Conservation (phyloP, 2,888 invertebrate species). For the Sesia bembeciformis region DNA sequence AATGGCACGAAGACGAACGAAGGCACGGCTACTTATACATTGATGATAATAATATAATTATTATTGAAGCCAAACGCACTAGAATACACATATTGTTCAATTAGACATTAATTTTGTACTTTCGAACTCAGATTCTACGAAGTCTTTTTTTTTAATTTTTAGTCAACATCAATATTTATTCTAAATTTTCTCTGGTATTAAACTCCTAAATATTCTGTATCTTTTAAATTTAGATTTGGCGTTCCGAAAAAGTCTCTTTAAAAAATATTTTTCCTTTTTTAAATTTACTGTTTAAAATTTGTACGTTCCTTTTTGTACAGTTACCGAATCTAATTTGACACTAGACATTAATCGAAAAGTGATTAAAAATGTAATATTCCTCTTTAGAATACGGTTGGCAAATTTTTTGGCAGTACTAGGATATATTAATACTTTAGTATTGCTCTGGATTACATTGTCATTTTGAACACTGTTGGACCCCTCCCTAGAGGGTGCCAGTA, state of each 20-base stretch:
- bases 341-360: slow-evolving; percentile 68
- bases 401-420: slow-evolving; percentile 71
- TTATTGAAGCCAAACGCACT: slow-evolving; percentile 68
- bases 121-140: slow-evolving; percentile 72
- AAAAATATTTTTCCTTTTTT: slow-evolving; percentile 69
- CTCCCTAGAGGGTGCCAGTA: slow-evolving; percentile 40
- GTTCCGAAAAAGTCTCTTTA: slow-evolving; percentile 72
- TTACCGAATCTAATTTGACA: slow-evolving; percentile 73
- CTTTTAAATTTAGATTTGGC: slow-evolving; percentile 68
- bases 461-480: slow-evolving; percentile 62
- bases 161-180: slow-evolving; percentile 62
- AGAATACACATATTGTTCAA: slow-evolving; percentile 61
- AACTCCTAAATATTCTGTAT: slow-evolving; percentile 70
- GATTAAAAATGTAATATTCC: slow-evolving; percentile 49
- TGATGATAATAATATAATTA: slow-evolving; percentile 37
- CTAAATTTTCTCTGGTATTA: slow-evolving; percentile 49
- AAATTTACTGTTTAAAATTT: slow-evolving; percentile 71
- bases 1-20: slow-evolving; percentile 61
- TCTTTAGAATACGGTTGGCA: slow-evolving; percentile 71
- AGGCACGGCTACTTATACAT: slow-evolving; percentile 70
- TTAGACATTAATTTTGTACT: slow-evolving; percentile 70
- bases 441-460: slow-evolving; percentile 74
- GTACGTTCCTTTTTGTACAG: slow-evolving; percentile 72
- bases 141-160: slow-evolving; percentile 56
- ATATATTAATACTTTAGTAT: slow-evolving; percentile 72